Percentiles rank a stretch among this genome's conserved stretches.
Evolutionary conservation across 2,888 invertebrate genomes (phyloP).

Genomic region (Leucophora obtusa): DNA sequence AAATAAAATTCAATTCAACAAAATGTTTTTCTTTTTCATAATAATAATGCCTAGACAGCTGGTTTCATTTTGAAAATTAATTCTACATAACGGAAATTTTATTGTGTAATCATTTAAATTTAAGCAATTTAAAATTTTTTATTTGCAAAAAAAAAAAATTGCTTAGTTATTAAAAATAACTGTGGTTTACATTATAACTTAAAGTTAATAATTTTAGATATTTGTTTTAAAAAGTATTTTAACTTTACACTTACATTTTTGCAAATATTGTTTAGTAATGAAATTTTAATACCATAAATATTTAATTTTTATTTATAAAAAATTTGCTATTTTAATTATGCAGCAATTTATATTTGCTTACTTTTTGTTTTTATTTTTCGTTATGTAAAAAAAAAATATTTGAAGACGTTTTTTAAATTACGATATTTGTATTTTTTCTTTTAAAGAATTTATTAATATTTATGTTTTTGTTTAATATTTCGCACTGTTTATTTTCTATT

Average conservation of each 20-base stretch:
- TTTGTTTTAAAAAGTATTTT: too few species aligned
- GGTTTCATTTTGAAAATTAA: slow-evolving; percentile 20
- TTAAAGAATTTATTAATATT: background rate
- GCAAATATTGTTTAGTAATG: background rate
- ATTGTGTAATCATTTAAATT: slow-evolving; percentile 62
- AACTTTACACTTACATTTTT: background rate
- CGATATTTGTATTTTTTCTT: background rate
- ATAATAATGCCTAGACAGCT: slow-evolving; percentile 53
- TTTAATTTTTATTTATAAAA: background rate
- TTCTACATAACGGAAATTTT: slow-evolving; percentile 22
- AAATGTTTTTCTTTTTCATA: background rate
- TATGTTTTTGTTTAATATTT: slow-evolving; percentile 14
- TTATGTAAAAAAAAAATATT: too few species aligned
- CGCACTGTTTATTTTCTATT: background rate
- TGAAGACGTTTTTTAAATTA: background rate
- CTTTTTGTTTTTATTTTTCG: background rate
- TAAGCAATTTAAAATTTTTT: slow-evolving; percentile 36
- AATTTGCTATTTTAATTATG: background rate
- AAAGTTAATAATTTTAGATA: too few species aligned
- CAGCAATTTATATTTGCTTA: background rate
- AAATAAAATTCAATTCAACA: slow-evolving; percentile 36
- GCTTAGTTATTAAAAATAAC: background rate
- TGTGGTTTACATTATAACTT: too few species aligned
- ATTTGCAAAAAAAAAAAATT: background rate
- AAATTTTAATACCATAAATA: background rate